Base-by-base conservation (phyloP, 2,888 invertebrate genomes). In the Stegana nigrithorax region DNA sequence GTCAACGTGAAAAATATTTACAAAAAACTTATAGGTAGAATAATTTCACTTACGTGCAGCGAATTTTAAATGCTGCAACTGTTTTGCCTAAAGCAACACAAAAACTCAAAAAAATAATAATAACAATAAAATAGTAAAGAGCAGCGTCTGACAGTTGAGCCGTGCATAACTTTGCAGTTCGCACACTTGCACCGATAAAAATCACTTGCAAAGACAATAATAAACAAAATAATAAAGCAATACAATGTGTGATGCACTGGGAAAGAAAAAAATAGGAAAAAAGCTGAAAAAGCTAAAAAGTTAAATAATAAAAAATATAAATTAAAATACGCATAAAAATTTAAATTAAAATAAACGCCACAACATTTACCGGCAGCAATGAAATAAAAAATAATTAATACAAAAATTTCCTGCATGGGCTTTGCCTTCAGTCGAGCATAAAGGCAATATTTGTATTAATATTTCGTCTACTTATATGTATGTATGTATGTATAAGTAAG, bases 171-270 rank as follows among this genome's bases (percentile, higher is more conserved):
- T 14, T 51, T 55, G 14, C 8, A 29, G 2, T 32, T 19, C 10
- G n/a, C 17, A 14, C n/a, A n/a, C 42, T n/a, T n/a, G 27, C 53
- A 59, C 5, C 68, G 12, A 32, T 69, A 51, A 65, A 69, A 63
- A 67, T 36, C 42, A 64, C 32, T 23, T 17, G 12, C 6, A 19
- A n/a, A 21, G 21, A 17, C n/a, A 47, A 47, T 8, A 55, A 21
- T 12, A 55, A 32, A 12, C 12, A 42, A 42, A 42, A 42, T 6
- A 42, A 32, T 21, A 17, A 19, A 32, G 21, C 17, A 8, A 55
- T 8, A 32, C 32, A 17, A 39, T 29, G 58, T n/a, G 63, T 53
- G 65, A 65, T 55, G 67, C 71, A 51, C 73, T 73, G 73, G 63
- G 57, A 71, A 66, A 55, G 55, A 66, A 67, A 63, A 45, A 57